phyloP scores from a whole-genome alignment of 2,888 invertebrate species.

The Pteria penguin region DNA sequence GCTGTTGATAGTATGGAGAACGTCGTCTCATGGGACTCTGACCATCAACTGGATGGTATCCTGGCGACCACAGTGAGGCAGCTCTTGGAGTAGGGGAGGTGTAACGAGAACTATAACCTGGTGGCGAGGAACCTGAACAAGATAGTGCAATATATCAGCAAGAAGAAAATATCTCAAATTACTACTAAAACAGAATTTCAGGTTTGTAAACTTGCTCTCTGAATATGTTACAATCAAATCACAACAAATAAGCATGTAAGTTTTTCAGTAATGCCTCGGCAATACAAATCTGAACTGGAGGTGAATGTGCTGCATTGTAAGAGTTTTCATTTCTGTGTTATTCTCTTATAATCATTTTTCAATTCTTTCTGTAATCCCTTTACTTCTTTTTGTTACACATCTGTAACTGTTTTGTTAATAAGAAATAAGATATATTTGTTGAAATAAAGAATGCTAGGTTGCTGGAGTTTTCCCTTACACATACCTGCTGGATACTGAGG shows the following conservation, averaged over 20 bases:
- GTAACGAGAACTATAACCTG: slow-evolving; percentile 41
- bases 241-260: too few relatives aligned
- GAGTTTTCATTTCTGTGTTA: too few relatives aligned
- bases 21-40: slow-evolving; percentile 47
- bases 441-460: neutral
- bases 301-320: too few relatives aligned
- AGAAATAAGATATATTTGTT: neutral
- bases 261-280: too few relatives aligned
- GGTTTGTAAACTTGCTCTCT: too few relatives aligned
- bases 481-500: slow-evolving; percentile 43
- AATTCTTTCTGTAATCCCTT: too few relatives aligned
- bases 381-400: neutral
- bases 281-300: too few relatives aligned
- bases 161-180: slow-evolving; percentile 1
- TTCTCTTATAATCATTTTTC: too few relatives aligned
- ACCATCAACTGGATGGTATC: slow-evolving; percentile 61
- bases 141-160: neutral
- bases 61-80: slow-evolving; percentile 62
- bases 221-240: too few relatives aligned
- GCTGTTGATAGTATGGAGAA: slow-evolving; percentile 35
- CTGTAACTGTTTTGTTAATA: neutral
- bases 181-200: neutral
- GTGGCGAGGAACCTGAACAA: slow-evolving; percentile 39
- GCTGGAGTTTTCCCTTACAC: slow-evolving; percentile 35
- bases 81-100: slow-evolving; percentile 49